These are phyloP conservation scores for Rallus crepitans DNA, from an alignment of 2,797 vertebrate species.

Conservation along the genomic window DNA sequence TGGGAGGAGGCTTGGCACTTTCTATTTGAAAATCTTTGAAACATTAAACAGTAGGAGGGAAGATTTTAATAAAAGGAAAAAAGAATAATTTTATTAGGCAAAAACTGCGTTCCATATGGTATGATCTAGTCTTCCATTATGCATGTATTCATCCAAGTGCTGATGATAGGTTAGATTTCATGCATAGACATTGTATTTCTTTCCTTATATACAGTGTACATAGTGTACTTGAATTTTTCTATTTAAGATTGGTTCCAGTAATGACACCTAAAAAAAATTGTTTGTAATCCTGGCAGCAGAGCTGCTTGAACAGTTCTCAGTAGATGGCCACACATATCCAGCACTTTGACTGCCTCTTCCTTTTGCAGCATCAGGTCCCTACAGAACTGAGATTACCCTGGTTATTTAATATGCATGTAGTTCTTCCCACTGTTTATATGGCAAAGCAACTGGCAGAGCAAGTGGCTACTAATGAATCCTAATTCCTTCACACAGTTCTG, in stretches of 20 bases:
- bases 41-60: conserved; percentile 1
- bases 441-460: background rate
- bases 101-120: background rate
- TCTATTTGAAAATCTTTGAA: conserved; percentile 35
- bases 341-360: background rate
- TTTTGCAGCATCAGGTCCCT: background rate
- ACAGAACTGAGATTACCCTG: background rate
- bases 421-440: background rate
- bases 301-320: background rate
- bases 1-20: conserved; percentile 41
- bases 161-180: background rate
- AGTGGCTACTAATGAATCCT: background rate
- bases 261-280: background rate
- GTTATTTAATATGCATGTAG: background rate
- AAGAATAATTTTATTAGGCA: background rate
- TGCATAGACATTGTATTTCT: background rate
- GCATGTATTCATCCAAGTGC: background rate
- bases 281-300: background rate
- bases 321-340: background rate
- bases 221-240: background rate
- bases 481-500: background rate
- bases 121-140: conserved; percentile 26
- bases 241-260: background rate
- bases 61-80: conserved; percentile 18
- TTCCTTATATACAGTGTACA: background rate